A percentile compares a stretch with the other conserved stretches of the same genome.
Conservation (phyloP, 2,797 vertebrate species). For the Trichosurus vulpecula region DNA sequence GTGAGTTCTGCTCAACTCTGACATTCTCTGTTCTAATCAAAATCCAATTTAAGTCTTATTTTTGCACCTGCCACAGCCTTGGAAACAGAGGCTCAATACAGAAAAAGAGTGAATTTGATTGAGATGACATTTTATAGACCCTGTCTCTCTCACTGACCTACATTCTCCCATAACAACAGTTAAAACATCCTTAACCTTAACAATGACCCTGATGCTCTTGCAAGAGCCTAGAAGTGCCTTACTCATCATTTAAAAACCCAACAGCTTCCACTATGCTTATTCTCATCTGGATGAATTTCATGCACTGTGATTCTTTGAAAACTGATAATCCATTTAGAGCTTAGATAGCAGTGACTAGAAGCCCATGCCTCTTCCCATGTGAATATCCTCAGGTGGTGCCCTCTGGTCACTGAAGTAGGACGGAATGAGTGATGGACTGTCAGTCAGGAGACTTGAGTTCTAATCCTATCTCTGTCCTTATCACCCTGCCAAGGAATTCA, state of each 20-base stretch:
- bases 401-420: not conserved
- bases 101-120: not conserved
- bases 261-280: not conserved
- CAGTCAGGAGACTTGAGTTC: not conserved
- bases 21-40: not conserved
- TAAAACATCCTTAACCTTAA: not conserved
- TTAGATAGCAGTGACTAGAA: not conserved
- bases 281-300: not conserved
- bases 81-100: not conserved
- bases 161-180: not conserved
- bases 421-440: not conserved
- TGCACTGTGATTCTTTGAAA: not conserved
- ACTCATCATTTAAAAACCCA: not conserved
- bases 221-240: not conserved
- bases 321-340: not conserved
- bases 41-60: not conserved
- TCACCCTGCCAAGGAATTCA: not conserved
- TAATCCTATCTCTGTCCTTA: not conserved
- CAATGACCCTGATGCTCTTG: not conserved
- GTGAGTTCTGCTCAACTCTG: not conserved
- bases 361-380: not conserved
- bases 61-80: constrained; percentile 1
- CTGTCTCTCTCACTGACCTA: not conserved
- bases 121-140: not conserved
- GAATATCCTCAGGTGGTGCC: not conserved